Conservation (phyloP, 1,140 invertebrate genomes). For the Hyles vespertilio region DNA sequence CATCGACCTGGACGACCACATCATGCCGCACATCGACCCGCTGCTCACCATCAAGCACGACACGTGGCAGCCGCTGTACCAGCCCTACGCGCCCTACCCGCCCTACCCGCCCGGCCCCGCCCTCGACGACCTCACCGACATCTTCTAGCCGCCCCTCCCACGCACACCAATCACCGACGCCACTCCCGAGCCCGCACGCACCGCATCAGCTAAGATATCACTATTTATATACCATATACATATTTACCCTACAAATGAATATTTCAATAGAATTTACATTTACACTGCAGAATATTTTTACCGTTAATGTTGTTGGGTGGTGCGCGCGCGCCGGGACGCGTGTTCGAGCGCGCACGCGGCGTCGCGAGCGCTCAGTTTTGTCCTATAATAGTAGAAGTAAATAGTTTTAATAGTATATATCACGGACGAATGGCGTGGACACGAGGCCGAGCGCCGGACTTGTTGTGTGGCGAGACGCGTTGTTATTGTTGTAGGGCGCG, state of each 20-base stretch:
- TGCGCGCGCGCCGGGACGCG: no score
- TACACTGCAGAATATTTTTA: no score
- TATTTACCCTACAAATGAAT: no score
- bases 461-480: constrained; percentile 3
- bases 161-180: no score
- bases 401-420: constrained; percentile 24
- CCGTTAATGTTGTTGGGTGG: no score
- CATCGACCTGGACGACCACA: constrained; percentile 45
- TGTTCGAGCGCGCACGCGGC: no score
- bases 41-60: constrained; percentile 38
- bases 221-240: no score
- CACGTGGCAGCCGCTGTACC: constrained; percentile 9
- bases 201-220: constrained; percentile 28
- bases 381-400: constrained; percentile 28
- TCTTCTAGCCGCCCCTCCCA: constrained; percentile 32
- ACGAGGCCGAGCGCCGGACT: not conserved
- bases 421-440: constrained; percentile 7
- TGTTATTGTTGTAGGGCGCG: not conserved
- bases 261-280: no score
- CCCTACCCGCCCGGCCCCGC: constrained; percentile 30
- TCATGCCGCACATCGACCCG: constrained; percentile 59
- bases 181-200: no score
- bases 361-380: no score
- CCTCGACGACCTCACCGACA: constrained; percentile 25
- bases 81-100: constrained; percentile 11